Conservation (phyloP, 2,113 vertebrate species). For the Ptychochromis oligacanthus region DNA sequence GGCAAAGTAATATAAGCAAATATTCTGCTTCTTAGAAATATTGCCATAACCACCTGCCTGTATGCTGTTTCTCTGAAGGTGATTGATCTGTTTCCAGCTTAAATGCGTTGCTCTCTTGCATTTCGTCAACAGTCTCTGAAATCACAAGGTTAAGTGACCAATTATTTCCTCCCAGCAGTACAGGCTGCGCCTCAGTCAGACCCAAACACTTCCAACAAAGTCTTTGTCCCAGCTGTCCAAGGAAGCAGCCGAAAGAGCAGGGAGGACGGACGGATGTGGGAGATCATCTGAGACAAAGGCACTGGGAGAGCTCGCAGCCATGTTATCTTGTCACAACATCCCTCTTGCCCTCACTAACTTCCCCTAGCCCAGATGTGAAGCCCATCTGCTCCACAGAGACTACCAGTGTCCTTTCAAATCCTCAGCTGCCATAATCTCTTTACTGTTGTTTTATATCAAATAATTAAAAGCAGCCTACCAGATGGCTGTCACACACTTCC, state of each 20-base stretch:
- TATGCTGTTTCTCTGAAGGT: not conserved
- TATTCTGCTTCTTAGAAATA: not conserved
- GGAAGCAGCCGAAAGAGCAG: not conserved
- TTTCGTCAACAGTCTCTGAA: slow-evolving; percentile 22
- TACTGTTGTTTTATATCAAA: slow-evolving; percentile 85
- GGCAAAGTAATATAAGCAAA: not conserved
- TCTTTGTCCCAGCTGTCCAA: slow-evolving; percentile 22
- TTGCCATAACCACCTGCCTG: not conserved
- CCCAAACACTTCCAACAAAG: slow-evolving; percentile 11
- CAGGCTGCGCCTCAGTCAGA: slow-evolving; percentile 2
- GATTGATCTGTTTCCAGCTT: not conserved
- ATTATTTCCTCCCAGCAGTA: slow-evolving; percentile 32
- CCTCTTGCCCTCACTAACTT: slow-evolving; percentile 81
- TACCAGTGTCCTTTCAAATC: slow-evolving; percentile 79
- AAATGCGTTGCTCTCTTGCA: not conserved
- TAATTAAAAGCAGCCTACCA: slow-evolving; percentile 86
- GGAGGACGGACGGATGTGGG: slow-evolving; percentile 11
- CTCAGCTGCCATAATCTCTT: slow-evolving; percentile 79
- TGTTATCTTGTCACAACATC: slow-evolving; percentile 46
- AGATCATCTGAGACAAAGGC: slow-evolving; percentile 26
- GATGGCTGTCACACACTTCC: slow-evolving; percentile 79
- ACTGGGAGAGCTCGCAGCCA: slow-evolving; percentile 5
- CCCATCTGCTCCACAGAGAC: slow-evolving; percentile 87
- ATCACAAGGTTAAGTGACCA: slow-evolving; percentile 40
- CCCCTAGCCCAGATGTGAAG: slow-evolving; percentile 86